Conservation (phyloP, 2,797 vertebrate species). For the Danio aesculapii region DNA sequence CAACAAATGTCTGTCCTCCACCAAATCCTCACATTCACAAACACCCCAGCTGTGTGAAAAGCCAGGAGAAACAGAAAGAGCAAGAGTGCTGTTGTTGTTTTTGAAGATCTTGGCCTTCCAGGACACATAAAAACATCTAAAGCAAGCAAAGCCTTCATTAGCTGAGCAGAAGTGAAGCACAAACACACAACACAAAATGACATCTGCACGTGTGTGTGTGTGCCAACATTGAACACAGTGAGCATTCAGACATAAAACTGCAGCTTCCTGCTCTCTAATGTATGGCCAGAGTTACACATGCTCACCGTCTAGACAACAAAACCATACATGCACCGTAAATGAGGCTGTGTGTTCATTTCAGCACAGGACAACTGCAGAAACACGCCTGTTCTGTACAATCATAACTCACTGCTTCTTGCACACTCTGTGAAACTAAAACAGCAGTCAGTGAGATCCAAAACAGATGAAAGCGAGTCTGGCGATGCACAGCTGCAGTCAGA, state of each 20-base stretch:
- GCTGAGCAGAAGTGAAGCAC: constrained; percentile 39
- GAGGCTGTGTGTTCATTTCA: neutral
- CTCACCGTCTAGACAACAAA: neutral
- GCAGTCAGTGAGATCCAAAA: too few species aligned
- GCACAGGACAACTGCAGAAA: neutral
- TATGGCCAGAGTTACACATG: neutral
- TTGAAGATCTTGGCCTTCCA: constrained; percentile 65
- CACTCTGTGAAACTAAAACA: too few species aligned
- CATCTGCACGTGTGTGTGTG: constrained; percentile 40
- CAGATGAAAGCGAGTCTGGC: too few species aligned
- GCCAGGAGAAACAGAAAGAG: constrained; percentile 59
- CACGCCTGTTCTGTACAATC: too few species aligned
- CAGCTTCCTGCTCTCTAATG: neutral
- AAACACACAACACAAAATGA: neutral
- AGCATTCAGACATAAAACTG: neutral
- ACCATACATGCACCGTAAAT: neutral
- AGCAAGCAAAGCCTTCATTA: constrained; percentile 69
- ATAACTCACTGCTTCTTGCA: too few species aligned
- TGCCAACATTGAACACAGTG: neutral
- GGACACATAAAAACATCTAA: constrained; percentile 63
- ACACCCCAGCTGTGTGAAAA: constrained; percentile 37
- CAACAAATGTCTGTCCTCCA: constrained; percentile 21
- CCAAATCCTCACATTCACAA: constrained; percentile 5
- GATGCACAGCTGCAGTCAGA: too few species aligned
- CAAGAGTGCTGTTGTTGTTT: constrained; percentile 59